Percentiles rank a stretch among this genome's conserved stretches.
Evolutionary conservation across 1,140 invertebrate species (phyloP).

Genomic region (Trichonephila clavipes): DNA sequence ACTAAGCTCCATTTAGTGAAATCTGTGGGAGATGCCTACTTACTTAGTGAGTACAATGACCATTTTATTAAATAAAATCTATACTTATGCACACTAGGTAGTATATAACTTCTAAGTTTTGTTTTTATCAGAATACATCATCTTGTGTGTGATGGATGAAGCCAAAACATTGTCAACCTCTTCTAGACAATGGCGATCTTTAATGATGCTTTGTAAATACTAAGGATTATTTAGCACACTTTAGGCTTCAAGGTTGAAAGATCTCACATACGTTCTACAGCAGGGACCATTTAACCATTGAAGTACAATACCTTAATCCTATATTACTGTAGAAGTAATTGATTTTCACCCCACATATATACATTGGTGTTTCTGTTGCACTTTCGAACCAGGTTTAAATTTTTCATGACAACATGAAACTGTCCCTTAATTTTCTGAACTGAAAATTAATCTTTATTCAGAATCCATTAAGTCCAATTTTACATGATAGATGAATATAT

Average conservation of each 20-base stretch:
- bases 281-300: not conserved
- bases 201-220: slow-evolving; percentile 9
- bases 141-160: not conserved
- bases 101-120: not conserved
- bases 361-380: not conserved
- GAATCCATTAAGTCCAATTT: too few species aligned
- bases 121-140: not conserved
- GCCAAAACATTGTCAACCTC: not conserved
- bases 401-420: too few species aligned
- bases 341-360: not conserved
- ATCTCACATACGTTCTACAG: slow-evolving; percentile 5
- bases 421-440: too few species aligned
- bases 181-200: slow-evolving; percentile 41
- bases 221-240: slow-evolving; percentile 6
- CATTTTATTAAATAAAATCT: not conserved
- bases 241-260: slow-evolving; percentile 44
- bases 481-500: too few species aligned
- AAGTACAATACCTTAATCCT: not conserved
- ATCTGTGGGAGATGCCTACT: too few species aligned
- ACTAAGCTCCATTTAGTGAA: too few species aligned
- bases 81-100: not conserved
- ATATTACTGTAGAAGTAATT: not conserved
- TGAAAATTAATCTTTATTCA: too few species aligned
- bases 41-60: not conserved
- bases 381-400: not conserved